Conservation (phyloP, 2,113 vertebrate genomes). For the Pachycephala philippinensis region DNA sequence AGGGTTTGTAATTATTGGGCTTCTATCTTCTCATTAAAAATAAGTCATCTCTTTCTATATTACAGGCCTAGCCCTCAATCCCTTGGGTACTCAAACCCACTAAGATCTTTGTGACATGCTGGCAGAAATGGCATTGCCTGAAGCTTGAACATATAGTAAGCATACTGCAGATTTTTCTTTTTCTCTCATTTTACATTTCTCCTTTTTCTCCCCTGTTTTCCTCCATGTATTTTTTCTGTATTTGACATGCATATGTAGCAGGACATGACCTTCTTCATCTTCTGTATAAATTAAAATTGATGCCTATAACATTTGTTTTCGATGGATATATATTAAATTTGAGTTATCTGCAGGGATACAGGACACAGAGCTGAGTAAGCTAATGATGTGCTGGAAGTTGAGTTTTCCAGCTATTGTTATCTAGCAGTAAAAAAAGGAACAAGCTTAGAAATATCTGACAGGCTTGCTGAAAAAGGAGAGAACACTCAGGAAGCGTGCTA, state of each 20-base stretch:
- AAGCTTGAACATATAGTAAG: neutral
- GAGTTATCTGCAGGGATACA: slow-evolving; percentile 5
- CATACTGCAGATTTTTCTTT: neutral
- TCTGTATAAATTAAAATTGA: slow-evolving; percentile 13
- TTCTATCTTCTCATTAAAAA: neutral
- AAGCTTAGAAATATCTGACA: slow-evolving; percentile 18
- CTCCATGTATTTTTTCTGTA: neutral
- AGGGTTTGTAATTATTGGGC: neutral
- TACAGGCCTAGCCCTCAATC: neutral
- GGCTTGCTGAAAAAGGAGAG: slow-evolving; percentile 3
- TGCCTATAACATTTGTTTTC: slow-evolving; percentile 3
- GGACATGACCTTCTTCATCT: neutral
- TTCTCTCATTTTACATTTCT: neutral
- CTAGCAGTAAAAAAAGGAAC: neutral
- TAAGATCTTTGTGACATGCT: neutral
- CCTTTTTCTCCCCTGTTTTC: neutral
- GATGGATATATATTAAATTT: neutral
- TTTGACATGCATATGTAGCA: neutral
- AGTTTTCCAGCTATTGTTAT: neutral
- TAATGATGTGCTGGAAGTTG: slow-evolving; percentile 3
- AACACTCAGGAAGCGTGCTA: neutral
- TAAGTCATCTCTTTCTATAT: neutral
- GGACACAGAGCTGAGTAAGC: neutral
- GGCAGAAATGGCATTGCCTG: neutral
- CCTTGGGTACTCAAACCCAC: neutral